These are phyloP conservation scores for Germaria angustata DNA, from an alignment of 2,888 invertebrate genomes.

Conservation along the genomic window DNA sequence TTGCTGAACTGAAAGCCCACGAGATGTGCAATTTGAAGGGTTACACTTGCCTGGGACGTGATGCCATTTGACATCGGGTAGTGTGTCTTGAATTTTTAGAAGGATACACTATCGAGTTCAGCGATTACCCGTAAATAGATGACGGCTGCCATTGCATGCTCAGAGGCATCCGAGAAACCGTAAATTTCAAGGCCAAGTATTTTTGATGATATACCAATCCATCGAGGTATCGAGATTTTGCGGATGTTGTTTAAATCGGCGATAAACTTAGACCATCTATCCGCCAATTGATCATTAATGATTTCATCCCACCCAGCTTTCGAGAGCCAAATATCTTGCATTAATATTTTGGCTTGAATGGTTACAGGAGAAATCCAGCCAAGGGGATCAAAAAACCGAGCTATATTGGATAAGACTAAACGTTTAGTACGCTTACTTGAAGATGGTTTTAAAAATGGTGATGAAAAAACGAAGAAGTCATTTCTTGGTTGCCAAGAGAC, in stretches of 20 bases:
- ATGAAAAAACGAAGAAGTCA: not conserved
- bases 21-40: too few species aligned
- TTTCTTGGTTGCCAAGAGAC: conserved; percentile 28
- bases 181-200: too few species aligned
- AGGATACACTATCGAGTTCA: too few species aligned
- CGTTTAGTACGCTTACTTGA: not conserved
- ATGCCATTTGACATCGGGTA: conserved; percentile 14
- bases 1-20: conserved; percentile 27
- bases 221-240: conserved; percentile 23
- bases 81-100: not conserved
- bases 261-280: conserved; percentile 11
- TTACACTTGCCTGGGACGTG: not conserved
- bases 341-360: conserved; percentile 22
- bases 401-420: conserved; percentile 1
- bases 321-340: conserved; percentile 29
- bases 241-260: not conserved
- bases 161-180: too few species aligned
- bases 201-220: conserved; percentile 5
- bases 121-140: too few species aligned
- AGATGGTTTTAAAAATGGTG: not conserved
- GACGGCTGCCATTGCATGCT: too few species aligned
- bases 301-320: conserved; percentile 10
- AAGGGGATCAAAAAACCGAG: conserved; percentile 18
- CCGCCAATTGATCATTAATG: not conserved
- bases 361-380: conserved; percentile 24